Evolutionary conservation across 1,140 invertebrate genomes (phyloP).

Genomic region (Coelopa frigida): DNA sequence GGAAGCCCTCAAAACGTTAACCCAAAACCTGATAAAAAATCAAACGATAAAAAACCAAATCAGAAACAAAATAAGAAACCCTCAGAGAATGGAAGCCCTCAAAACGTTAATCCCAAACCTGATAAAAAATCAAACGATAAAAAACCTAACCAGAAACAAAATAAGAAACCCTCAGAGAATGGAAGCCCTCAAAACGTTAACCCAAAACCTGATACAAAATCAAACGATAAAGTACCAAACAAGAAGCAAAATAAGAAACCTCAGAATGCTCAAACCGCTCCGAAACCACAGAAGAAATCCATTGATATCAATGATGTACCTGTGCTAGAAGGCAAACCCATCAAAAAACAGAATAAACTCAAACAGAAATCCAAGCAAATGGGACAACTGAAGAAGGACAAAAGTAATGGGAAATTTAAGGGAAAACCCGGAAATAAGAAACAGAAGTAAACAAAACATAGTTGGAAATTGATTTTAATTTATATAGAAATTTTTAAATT

Average conservation of each 20-base stretch:
- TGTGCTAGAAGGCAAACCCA: constrained; percentile 30
- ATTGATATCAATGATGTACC: constrained; percentile 21
- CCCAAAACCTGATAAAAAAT: neutral
- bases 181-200: neutral
- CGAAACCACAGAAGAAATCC: constrained; percentile 1
- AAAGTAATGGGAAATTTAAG: constrained; percentile 37
- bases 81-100: no score
- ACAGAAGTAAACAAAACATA: constrained; percentile 17
- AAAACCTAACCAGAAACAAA: neutral
- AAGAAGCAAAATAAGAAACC: neutral
- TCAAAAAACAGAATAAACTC: constrained; percentile 25
- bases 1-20: no score
- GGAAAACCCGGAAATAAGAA: constrained; percentile 23
- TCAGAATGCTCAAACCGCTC: neutral
- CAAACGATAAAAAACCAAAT: neutral
- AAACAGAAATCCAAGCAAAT: constrained; percentile 42
- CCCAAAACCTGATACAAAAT: neutral
- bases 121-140: neutral
- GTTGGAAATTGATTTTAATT: no score
- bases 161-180: neutral
- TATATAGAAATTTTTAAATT: no score
- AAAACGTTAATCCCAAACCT: no score
- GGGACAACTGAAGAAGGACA: constrained; percentile 36
- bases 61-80: neutral
- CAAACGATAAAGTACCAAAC: neutral